These are phyloP conservation scores for Cairina moschata DNA, from an alignment of 2,113 vertebrate genomes.

Conservation along the genomic window DNA sequence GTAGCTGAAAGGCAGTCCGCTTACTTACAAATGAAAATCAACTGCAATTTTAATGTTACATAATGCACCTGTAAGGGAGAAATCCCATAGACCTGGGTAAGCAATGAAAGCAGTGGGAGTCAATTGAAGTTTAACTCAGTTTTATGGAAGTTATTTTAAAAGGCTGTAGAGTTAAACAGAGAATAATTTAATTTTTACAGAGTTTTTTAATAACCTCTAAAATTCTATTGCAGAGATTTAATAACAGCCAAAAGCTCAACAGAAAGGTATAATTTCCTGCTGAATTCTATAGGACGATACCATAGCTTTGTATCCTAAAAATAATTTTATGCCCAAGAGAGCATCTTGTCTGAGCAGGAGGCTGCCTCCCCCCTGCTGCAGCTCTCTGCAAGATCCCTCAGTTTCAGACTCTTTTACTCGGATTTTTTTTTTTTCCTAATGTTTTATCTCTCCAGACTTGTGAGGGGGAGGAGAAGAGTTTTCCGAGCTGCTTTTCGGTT, in stretches of 20 bases:
- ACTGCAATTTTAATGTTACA: background rate
- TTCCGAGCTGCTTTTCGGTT: background rate
- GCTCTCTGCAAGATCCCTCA: background rate
- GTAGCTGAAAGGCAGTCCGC: slow-evolving; percentile 25
- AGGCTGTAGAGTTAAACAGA: slow-evolving; percentile 43
- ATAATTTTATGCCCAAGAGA: slow-evolving; percentile 18
- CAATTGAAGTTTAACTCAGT: slow-evolving; percentile 2
- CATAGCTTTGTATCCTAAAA: slow-evolving; percentile 8
- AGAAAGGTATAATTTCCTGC: slow-evolving; percentile 44
- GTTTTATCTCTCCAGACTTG: background rate
- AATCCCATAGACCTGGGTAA: slow-evolving; percentile 6
- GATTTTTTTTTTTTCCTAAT: background rate
- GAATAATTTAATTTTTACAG: slow-evolving; percentile 50
- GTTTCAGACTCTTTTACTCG: background rate
- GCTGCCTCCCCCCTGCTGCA: background rate
- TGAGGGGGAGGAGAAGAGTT: background rate
- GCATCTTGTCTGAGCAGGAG: background rate
- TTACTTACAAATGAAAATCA: slow-evolving; percentile 32
- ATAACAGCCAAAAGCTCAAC: background rate
- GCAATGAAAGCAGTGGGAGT: slow-evolving; percentile 53
- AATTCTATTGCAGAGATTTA: slow-evolving; percentile 25
- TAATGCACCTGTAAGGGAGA: slow-evolving; percentile 33
- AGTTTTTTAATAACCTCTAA: slow-evolving; percentile 52
- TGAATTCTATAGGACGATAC: background rate
- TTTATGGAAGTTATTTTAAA: slow-evolving; percentile 64